Conservation (phyloP, 37 sponge, comb jelly and placozoan genomes). For the Sycon ciliatum region DNA sequence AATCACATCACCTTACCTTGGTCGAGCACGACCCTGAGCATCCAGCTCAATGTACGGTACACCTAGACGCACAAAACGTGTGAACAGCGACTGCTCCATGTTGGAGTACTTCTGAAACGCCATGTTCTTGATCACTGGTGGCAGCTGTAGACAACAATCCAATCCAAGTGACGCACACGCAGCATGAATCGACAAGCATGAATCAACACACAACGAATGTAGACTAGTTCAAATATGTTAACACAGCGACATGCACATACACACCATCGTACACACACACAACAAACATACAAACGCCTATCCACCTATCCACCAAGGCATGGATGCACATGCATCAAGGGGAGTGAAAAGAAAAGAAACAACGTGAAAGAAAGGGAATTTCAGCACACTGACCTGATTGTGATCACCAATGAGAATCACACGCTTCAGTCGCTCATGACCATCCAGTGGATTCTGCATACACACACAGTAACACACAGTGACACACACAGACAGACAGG, state of each 20-base stretch:
- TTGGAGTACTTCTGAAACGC: conserved; percentile 99
- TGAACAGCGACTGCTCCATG: conserved; percentile 97
- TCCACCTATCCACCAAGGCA: too few relatives aligned
- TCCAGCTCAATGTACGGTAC: conserved; percentile 93
- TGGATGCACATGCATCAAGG: too few relatives aligned
- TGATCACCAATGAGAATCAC: conserved; percentile 97
- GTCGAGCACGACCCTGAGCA: conserved; percentile 91
- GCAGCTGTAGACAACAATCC: conserved; percentile 73
- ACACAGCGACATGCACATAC: background rate
- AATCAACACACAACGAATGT: too few relatives aligned
- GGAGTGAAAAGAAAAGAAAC: too few relatives aligned
- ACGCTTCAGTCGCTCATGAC: conserved; percentile 73
- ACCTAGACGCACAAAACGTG: conserved; percentile 90
- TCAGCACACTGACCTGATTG: conserved; percentile 60
- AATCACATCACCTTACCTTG: too few relatives aligned
- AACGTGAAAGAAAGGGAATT: background rate
- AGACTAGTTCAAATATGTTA: background rate
- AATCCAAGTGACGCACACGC: too few relatives aligned
- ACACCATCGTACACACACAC: background rate
- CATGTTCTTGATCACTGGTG: conserved; percentile 99
- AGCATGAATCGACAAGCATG: background rate
- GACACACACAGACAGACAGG: background rate
- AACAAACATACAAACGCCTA: background rate
- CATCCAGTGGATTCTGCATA: conserved; percentile 80
- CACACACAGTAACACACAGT: background rate